Evolutionary conservation across 2,113 vertebrate genomes (phyloP).

Genomic region (Coracopsis vasa): DNA sequence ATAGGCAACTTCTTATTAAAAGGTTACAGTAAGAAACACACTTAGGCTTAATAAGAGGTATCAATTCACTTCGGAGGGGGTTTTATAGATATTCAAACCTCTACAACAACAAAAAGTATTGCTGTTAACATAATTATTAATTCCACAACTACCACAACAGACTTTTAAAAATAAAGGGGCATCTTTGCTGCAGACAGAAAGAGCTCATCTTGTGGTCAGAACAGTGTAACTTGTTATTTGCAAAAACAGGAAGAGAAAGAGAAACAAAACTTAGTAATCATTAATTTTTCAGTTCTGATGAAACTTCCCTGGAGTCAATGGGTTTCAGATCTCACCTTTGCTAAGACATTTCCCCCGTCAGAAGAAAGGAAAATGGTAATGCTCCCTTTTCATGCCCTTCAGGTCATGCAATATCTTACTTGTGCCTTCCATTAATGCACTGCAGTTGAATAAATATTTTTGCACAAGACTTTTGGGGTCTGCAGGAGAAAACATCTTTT

Average conservation of each 20-base stretch:
- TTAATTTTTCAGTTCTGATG: neutral
- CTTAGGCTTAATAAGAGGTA: conserved; percentile 32
- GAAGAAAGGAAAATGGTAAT: neutral
- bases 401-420: neutral
- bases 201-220: neutral
- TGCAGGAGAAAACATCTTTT: neutral
- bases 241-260: neutral
- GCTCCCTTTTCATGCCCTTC: neutral
- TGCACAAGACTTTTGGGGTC: neutral
- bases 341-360: neutral
- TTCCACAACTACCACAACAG: conserved; percentile 2
- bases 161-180: neutral
- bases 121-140: neutral
- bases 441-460: neutral
- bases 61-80: neutral
- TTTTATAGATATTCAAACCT: conserved; percentile 11
- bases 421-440: neutral
- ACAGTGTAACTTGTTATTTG: neutral
- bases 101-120: neutral
- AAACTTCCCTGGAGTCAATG: neutral
- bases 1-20: neutral
- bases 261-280: neutral
- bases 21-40: neutral
- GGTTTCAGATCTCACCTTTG: neutral
- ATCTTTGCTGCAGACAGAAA: neutral